Evolutionary conservation across 2,888 invertebrate genomes (phyloP).

Genomic region (Drosophila atripex): DNA sequence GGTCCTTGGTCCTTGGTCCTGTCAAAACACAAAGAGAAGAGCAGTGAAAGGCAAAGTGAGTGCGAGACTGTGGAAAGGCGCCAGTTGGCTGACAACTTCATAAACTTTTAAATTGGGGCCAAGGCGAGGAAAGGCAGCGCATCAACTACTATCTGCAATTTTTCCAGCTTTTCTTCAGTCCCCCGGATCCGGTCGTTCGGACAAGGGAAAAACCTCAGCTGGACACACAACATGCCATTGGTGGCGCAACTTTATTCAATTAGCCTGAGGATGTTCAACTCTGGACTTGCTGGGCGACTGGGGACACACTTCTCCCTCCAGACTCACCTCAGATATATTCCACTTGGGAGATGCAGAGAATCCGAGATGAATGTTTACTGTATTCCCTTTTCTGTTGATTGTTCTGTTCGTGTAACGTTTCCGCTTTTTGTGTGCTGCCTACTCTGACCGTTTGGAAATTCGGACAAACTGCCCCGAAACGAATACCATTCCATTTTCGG

Average conservation of each 20-base stretch:
- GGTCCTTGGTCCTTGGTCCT: conserved; percentile 18
- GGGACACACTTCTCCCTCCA: too few relatives aligned
- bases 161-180: conserved; percentile 9
- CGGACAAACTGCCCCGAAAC: conserved; percentile 12
- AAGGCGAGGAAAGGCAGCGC: conserved; percentile 20
- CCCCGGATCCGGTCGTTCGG: neutral
- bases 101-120: conserved; percentile 57
- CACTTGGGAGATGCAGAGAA: conserved; percentile 7
- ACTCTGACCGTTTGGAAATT: conserved; percentile 25
- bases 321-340: conserved; percentile 30
- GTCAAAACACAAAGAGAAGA: conserved; percentile 26
- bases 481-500: conserved; percentile 17
- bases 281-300: neutral
- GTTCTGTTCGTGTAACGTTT: neutral
- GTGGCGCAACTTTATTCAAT: conserved; percentile 30
- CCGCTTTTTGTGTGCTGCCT: conserved; percentile 22
- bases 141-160: conserved; percentile 18
- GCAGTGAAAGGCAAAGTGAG: neutral
- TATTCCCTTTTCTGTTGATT: conserved; percentile 24
- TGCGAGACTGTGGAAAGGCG: conserved; percentile 27
- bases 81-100: conserved; percentile 63
- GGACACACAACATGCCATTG: conserved; percentile 21
- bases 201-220: conserved; percentile 32
- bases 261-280: conserved; percentile 29
- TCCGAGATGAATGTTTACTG: conserved; percentile 24